Conservation (phyloP, 92 coral and sea anemone genomes). For the Muricea muricata region DNA sequence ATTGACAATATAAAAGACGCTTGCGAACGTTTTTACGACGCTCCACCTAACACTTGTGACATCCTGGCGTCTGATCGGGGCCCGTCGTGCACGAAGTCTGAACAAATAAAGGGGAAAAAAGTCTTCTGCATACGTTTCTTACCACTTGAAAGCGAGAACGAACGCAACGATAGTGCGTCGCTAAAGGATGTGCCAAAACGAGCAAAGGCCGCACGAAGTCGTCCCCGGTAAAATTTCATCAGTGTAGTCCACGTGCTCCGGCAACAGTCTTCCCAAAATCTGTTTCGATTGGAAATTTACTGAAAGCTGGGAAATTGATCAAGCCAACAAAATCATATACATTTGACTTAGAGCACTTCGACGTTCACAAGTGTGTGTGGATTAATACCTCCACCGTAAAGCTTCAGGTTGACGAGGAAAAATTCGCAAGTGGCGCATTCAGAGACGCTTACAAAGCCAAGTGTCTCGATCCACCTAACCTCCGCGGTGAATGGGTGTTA, state of each 20-base stretch:
- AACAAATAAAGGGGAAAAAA: too few species aligned
- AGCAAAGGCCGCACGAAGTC: background rate
- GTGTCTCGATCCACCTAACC: background rate
- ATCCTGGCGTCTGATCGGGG: too few species aligned
- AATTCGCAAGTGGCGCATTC: slow-evolving; percentile 23
- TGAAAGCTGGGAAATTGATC: background rate
- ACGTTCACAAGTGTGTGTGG: slow-evolving; percentile 52
- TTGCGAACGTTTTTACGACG: slow-evolving; percentile 22
- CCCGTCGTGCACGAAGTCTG: too few species aligned
- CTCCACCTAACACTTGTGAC: too few species aligned
- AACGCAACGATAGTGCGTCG: background rate
- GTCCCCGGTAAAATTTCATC: background rate
- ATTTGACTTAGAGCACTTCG: slow-evolving; percentile 57
- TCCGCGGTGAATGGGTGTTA: slow-evolving; percentile 59
- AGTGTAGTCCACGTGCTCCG: slow-evolving; percentile 1
- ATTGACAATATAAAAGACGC: slow-evolving; percentile 32
- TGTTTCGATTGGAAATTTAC: slow-evolving; percentile 1
- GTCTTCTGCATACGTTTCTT: slow-evolving; percentile 24
- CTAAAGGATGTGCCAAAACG: slow-evolving; percentile 1
- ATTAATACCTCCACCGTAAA: background rate
- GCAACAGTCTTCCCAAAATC: slow-evolving; percentile 43
- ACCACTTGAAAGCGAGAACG: background rate
- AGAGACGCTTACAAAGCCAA: slow-evolving; percentile 62
- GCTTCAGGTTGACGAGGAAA: background rate
- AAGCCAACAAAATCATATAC: slow-evolving; percentile 21